Base-by-base conservation (phyloP, 2,888 invertebrate genomes). In the Endotricha flammealis region DNA sequence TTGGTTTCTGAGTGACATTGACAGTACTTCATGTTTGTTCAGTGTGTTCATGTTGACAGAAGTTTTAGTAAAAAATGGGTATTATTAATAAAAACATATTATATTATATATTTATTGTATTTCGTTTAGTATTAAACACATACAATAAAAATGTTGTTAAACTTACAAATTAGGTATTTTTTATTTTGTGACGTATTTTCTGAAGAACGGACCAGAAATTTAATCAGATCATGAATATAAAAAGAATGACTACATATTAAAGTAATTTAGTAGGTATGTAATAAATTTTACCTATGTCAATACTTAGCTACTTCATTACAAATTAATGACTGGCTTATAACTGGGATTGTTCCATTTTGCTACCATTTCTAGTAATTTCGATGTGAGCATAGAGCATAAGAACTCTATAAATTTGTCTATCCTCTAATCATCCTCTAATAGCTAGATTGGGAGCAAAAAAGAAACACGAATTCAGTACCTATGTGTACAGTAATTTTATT, bases 221-320 rank as follows among this genome's bases (percentile, higher is more conserved):
- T n/a, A 57, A 64, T 78, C 79, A 80, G 79, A 80, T 80, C 78
- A 60, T n/a, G n/a, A n/a, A n/a, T n/a, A n/a, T n/a, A n/a, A n/a
- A n/a, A n/a, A n/a, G n/a, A n/a, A n/a, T n/a, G n/a, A n/a, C n/a
- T n/a, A n/a, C n/a, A n/a, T n/a, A n/a, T n/a, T n/a, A n/a, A n/a
- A n/a, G n/a, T n/a, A n/a, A n/a, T n/a, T n/a, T n/a, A n/a, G n/a
- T n/a, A n/a, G n/a, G n/a, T n/a, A n/a, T n/a, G n/a, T n/a, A n/a
- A n/a, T n/a, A n/a, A n/a, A n/a, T n/a, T n/a, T n/a, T n/a, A n/a
- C n/a, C 51, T 58, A 51, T 43, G 50, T 62, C 48, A 52, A 42
- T 53, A 36, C 51, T 50, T 51, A 53, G 46, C 44, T 49, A 28
- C 41, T 29, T 32, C 28, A 22, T 34, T 20, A 35, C 12, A 10